Conservation (phyloP, 2,113 vertebrate genomes). For the Silurus meridionalis region DNA sequence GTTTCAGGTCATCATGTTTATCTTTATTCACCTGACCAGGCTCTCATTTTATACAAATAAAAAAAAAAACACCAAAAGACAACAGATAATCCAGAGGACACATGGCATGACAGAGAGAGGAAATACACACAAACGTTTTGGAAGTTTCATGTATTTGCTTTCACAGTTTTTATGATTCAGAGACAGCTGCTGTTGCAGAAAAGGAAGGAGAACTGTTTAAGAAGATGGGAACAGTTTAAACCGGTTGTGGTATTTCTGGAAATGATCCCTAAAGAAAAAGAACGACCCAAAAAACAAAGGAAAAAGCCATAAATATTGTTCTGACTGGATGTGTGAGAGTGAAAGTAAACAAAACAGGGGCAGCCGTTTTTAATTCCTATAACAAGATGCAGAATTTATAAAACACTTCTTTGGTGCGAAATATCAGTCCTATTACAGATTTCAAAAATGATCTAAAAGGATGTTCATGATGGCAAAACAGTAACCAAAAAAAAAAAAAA, state of each 20-base stretch:
- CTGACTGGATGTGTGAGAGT: slow-evolving; percentile 28
- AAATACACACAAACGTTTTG: slow-evolving; percentile 18
- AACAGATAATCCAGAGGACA: slow-evolving; percentile 23
- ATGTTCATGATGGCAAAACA: slow-evolving; percentile 32
- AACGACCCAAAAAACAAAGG: slow-evolving; percentile 56
- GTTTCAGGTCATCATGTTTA: slow-evolving; percentile 52
- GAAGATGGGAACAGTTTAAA: not conserved
- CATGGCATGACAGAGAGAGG: not conserved
- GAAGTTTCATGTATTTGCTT: slow-evolving; percentile 36
- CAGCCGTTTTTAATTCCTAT: slow-evolving; percentile 29
- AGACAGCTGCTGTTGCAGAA: slow-evolving; percentile 41
- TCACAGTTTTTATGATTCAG: slow-evolving; percentile 64
- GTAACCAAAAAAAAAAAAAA: not conserved
- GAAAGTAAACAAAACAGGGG: slow-evolving; percentile 48
- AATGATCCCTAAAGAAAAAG: not conserved
- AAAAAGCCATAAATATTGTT: slow-evolving; percentile 68
- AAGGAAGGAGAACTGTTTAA: slow-evolving; percentile 16
- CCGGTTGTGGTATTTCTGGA: slow-evolving; percentile 29
- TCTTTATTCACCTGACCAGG: slow-evolving; percentile 58
- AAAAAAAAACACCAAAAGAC: slow-evolving; percentile 13
- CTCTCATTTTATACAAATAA: slow-evolving; percentile 46
- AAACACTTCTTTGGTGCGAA: not conserved
- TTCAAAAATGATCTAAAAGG: slow-evolving; percentile 1
- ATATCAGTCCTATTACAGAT: slow-evolving; percentile 17
- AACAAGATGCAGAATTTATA: slow-evolving; percentile 15